Percentiles rank a stretch among this genome's conserved stretches.
Conservation (phyloP, 2,797 vertebrate species). For the Babyrousa celebensis region DNA sequence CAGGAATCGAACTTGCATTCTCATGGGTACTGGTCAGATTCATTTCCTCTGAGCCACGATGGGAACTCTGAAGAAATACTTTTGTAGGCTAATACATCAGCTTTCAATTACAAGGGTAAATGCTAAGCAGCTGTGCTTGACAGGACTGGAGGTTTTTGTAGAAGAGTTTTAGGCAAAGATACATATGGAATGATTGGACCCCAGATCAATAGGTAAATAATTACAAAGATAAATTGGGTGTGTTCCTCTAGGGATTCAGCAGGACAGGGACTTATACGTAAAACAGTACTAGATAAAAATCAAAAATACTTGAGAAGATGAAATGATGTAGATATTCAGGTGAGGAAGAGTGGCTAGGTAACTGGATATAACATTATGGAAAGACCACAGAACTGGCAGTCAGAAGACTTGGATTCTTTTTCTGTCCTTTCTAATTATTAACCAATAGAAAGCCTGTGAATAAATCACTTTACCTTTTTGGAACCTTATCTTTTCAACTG, state of each 20-base stretch:
- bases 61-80: not conserved
- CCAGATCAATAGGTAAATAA: not conserved
- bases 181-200: not conserved
- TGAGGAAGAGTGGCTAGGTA: not conserved
- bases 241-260: not conserved
- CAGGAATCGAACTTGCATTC: too few relatives aligned
- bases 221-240: not conserved
- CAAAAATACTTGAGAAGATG: not conserved
- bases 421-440: conserved; percentile 28
- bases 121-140: not conserved
- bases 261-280: not conserved
- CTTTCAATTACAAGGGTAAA: conserved; percentile 30
- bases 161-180: conserved; percentile 42
- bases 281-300: conserved; percentile 5
- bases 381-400: not conserved
- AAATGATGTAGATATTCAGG: conserved; percentile 23
- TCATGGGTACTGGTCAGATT: too few relatives aligned
- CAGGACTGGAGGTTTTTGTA: not conserved
- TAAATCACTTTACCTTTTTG: not conserved
- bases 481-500: conserved; percentile 52
- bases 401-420: not conserved
- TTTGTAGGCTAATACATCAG: not conserved
- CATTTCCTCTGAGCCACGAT: too few relatives aligned
- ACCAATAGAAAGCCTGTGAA: not conserved
- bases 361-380: not conserved